These are phyloP conservation scores for Microctenopoma stevenorrisi DNA, from an alignment of 2,797 vertebrate genomes.

Conservation along the genomic window DNA sequence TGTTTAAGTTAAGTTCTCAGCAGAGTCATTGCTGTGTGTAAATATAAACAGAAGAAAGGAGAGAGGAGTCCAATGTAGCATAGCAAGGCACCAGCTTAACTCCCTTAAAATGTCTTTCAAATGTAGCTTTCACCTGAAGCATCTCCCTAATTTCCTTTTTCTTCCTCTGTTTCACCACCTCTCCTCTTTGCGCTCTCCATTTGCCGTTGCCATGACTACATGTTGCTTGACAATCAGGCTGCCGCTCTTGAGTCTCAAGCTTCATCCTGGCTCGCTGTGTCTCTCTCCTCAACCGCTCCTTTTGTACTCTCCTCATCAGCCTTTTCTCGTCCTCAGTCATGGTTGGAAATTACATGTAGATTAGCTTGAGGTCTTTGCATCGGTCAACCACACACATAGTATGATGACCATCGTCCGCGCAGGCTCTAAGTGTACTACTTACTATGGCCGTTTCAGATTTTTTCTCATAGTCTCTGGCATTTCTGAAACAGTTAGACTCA, in stretches of 20 bases:
- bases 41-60: conserved; percentile 51
- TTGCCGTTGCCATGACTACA: conserved; percentile 75
- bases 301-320: conserved; percentile 53
- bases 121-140: conserved; percentile 58
- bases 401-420: conserved; percentile 38
- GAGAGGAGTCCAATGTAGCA: conserved; percentile 38
- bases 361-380: conserved; percentile 49
- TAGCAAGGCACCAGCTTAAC: conserved; percentile 36
- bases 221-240: conserved; percentile 71
- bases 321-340: conserved; percentile 46
- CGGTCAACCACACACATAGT: conserved; percentile 8
- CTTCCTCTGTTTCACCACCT: conserved; percentile 40
- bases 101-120: conserved; percentile 25
- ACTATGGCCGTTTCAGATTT: conserved; percentile 53
- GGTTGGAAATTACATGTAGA: conserved; percentile 65
- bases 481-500: conserved; percentile 43
- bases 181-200: conserved; percentile 47
- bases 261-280: conserved; percentile 44
- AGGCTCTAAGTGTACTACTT: conserved; percentile 34
- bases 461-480: conserved; percentile 43
- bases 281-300: conserved; percentile 52
- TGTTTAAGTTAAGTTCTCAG: conserved; percentile 47
- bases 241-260: conserved; percentile 66
- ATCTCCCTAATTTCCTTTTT: conserved; percentile 48
- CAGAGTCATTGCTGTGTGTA: conserved; percentile 47